Evolutionary conservation across 2,113 vertebrate species (phyloP), one percentile per base, ranked within the genome.

Genomic region (Gobius niger): DNA sequence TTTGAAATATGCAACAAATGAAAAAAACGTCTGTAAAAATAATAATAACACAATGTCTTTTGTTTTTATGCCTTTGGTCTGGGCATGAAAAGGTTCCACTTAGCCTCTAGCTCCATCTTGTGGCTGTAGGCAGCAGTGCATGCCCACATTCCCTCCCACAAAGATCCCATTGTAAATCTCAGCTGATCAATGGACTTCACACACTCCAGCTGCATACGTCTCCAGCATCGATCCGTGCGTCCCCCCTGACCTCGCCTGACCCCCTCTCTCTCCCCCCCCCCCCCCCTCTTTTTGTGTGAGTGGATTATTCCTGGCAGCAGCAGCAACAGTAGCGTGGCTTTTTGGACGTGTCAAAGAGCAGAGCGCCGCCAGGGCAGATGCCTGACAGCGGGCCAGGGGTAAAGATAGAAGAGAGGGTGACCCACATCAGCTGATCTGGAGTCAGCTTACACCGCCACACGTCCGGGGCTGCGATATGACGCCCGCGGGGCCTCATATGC

Each of bases 261-360:
- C 67, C 50, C 7, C 14, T 50, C 47, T 50, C 47, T 50, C 14
- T 13, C 14, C 50, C 4, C 15, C 3, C n/a, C 15, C 7, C 50
- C 16, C 7, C 15, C 47, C 6, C 47, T 15, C 18, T 67, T 56
- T 7, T 9, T 10, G 49, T 14, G 5, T 42, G 41, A 44, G n/a
- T 44, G 15, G 13, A 7, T 70, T 85, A 83, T 80, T 85, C 67
- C 14, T 73, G 78, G 82, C 68, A 54, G 64, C 47, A 9, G 75
- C 13, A 76, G 73, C 7, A 1, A 9, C 44, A 46, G 7, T 49
- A 11, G 72, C 63, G 9, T 76, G 75, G 70, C 53, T 34, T 34
- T 34, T 34, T 10, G 9, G 9, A 47, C 60, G 47, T 75, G 76
- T 68, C 69, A 57, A 0, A 67, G 41, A 14, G 18, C 0, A 19